Evolutionary conservation across 1,140 invertebrate species (phyloP), one percentile per base, ranked within the genome.

Genomic region (Bactericera cockerelli): DNA sequence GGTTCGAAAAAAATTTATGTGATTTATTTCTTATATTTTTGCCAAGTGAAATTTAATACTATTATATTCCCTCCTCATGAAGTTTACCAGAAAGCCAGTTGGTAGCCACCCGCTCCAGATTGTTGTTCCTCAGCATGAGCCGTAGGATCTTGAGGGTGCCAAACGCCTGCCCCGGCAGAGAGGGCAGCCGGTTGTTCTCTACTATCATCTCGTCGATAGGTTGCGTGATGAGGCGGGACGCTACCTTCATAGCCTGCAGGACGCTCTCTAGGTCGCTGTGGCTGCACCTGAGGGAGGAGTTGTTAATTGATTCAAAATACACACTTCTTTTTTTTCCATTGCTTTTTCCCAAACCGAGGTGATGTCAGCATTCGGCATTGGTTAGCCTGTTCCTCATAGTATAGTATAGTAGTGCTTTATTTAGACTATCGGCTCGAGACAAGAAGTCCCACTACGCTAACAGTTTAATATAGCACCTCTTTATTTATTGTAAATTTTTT

Each of bases 151-250:
- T 79, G 19, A 89, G 68, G 62, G 79, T 79, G 39, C 82, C 78
- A 67, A 90, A 89, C 19, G 83, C 78, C 63, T 81, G 80, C 16
- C 86, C 87, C 2, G 87, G 86, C 16, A 91, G 64, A 2, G 87
- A 83, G 1, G 86, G 86, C 38, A 90, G 69, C 64, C 86, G 83
- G 69, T 90, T 90, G 64, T 88, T 89, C 72, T 91, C 88, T 61
- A 91, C 74, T 53, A 91, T 89, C 39, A 91, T 66, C 67, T 91
- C 88, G 67, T 89, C 88, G 59, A 91, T 82, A 10, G 84, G 80
- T 38, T 77, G 78, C 55, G 75, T 77, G 56, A 80, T 77, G 49
- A 82, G 77, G 58, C 81, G 80, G 56, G 82, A 81, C 24, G 87
- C 77, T 11, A 80, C 75, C 62, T 84, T 81, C 10, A 90, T 68